Percentiles rank a stretch among this genome's conserved stretches.
Evolutionary conservation across 1,140 invertebrate species (phyloP).

Genomic region (Pseudomyrmex cubaensis): DNA sequence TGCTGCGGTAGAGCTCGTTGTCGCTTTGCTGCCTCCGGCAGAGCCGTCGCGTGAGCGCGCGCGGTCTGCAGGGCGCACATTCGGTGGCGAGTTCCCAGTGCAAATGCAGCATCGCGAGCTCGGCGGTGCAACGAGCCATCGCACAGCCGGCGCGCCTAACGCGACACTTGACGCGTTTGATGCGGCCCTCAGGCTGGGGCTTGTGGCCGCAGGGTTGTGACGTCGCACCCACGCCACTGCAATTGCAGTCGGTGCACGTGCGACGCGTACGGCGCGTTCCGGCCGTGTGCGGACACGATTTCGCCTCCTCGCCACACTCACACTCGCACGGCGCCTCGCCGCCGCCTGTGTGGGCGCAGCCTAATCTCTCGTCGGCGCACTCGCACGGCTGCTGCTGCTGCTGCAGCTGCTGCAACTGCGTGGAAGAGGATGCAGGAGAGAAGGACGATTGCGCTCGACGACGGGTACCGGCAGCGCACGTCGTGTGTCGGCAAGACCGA

Average conservation of each 20-base stretch:
- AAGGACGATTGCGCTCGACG: slow-evolving; percentile 64
- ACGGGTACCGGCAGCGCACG: slow-evolving; percentile 52
- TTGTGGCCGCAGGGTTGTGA: slow-evolving; percentile 78
- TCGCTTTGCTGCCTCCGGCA: slow-evolving; percentile 88
- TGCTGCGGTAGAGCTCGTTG: slow-evolving; percentile 93
- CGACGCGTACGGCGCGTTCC: slow-evolving; percentile 76
- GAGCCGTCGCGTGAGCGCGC: slow-evolving; percentile 87
- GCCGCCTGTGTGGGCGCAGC: slow-evolving; percentile 68
- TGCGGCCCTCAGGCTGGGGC: slow-evolving; percentile 78
- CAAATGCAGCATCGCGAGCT: slow-evolving; percentile 81
- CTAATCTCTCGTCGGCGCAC: slow-evolving; percentile 71
- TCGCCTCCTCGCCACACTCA: slow-evolving; percentile 77
- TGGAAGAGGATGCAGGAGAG: slow-evolving; percentile 46
- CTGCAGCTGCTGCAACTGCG: slow-evolving; percentile 56
- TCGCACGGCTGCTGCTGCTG: slow-evolving; percentile 68
- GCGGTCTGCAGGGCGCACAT: slow-evolving; percentile 82
- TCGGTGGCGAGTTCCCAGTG: slow-evolving; percentile 83
- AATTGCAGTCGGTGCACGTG: slow-evolving; percentile 77
- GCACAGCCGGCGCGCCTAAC: slow-evolving; percentile 82
- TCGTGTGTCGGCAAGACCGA: slow-evolving; percentile 76
- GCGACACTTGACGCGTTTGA: slow-evolving; percentile 82
- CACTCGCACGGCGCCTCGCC: slow-evolving; percentile 71
- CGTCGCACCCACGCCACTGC: slow-evolving; percentile 24
- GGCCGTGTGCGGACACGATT: slow-evolving; percentile 79
- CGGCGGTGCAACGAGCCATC: slow-evolving; percentile 82